Base-by-base conservation (phyloP, 2,888 invertebrate species). In the Andrena hattorfiana region DNA sequence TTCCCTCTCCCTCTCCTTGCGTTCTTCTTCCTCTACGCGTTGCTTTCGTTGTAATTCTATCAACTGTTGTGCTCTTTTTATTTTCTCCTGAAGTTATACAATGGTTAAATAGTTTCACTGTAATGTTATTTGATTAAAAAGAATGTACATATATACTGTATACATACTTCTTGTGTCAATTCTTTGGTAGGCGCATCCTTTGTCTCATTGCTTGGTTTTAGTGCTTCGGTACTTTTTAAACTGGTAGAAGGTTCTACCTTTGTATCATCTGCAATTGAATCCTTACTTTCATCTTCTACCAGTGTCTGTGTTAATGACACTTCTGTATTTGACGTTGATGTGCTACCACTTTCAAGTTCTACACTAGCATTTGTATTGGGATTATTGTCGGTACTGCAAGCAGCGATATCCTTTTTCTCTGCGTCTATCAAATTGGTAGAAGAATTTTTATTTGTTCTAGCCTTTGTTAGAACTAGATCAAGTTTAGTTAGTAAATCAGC, bases 1-100 rank as follows among this genome's bases (percentile, higher is more conserved):
- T 94, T 98, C 97, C 77, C 95, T 88, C 93, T 96, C 94, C 92
- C 94, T 87, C 88, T 96, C 96, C 84, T 97, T 97, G 89, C 96
- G 95, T 8, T 95, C 95, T 64, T 95, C 95, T 87, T 97, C 97
- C 89, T 96, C 95, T 69, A 95, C 93, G 54, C 95, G 94, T 88
- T 96, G 96, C 48, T 95, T 95, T 60, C 87, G 90, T 82, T 93
- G 93, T 1, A 91, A 16, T 81, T 97, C 97, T 0, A 97, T 95
- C 5, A 97, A 92, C 88, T 96, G 95, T 90, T 96, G 96, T 0
- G 97, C 97, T 73, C 95, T 94, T 85, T 96, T 95, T 71, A 96
- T 87, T 91, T 96, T 96, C 66, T 96, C 96, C 86, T 96, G 72
- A 67, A 84, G 77, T 28, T 60, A 30, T 16, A 32, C 0, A 49